Conservation (phyloP, 2,113 vertebrate species). For the Malurus elegans region DNA sequence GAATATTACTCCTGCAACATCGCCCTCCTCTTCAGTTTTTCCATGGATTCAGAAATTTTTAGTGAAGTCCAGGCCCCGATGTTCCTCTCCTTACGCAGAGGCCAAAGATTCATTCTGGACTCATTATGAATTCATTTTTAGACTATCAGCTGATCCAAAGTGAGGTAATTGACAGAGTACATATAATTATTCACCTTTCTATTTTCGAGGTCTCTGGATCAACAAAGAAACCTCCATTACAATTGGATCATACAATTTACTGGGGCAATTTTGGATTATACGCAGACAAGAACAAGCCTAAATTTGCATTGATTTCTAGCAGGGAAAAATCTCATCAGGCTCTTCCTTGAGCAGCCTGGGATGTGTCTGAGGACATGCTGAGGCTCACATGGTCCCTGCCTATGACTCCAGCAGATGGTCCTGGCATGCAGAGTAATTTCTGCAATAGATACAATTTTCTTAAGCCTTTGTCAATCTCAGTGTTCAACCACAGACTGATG, state of each 20-base stretch:
- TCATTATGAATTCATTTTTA: conserved; percentile 25
- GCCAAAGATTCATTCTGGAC: conserved; percentile 6
- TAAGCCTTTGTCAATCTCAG: neutral
- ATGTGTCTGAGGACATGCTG: neutral
- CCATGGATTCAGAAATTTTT: neutral
- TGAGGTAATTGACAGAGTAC: conserved; percentile 40
- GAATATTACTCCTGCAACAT: neutral
- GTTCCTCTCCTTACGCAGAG: neutral
- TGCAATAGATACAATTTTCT: neutral
- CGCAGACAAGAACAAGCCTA: neutral
- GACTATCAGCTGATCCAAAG: conserved; percentile 18
- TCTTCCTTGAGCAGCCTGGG: neutral
- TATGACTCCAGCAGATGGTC: neutral
- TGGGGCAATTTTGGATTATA: neutral
- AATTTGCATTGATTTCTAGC: neutral
- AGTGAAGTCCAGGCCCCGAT: neutral
- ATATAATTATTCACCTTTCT: conserved; percentile 54
- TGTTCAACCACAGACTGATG: neutral
- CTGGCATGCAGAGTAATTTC: neutral
- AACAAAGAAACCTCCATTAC: conserved; percentile 43
- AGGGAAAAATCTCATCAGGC: neutral
- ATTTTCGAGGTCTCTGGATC: conserved; percentile 53
- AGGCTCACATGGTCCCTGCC: neutral
- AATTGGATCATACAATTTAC: neutral
- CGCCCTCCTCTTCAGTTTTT: neutral